Evolutionary conservation across 1,140 invertebrate species (phyloP), one percentile per base, ranked within the genome.

Genomic region (Orussus abietinus): DNA sequence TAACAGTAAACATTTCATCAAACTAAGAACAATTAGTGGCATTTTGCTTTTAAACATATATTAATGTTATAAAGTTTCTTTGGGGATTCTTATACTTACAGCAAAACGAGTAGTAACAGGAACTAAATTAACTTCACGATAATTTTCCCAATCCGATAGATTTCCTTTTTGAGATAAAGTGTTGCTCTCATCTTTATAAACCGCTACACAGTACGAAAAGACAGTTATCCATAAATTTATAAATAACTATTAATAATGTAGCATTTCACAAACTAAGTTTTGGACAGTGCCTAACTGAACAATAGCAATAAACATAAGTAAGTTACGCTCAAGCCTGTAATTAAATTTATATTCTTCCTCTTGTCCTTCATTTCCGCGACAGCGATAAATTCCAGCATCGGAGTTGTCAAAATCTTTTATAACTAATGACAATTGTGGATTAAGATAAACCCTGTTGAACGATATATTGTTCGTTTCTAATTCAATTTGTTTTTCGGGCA

Each of bases 301-400:
- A 35, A 30, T 35, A 7, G 34, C 40, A 41, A 28, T 6, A 20
- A 33, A 33, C n/a, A n/a, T 22, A 39, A 18, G 20, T 25, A 0
- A 14, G 13, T 57, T 61, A 74, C 72, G 60, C 57, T 78, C 76
- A 6, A 79, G 44, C 34, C 69, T 70, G 38, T 75, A 79, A 56
- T 76, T 76, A 41, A 62, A 76, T 57, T 74, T 74, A 17, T 74
- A 63, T 38, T 72, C 61, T n/a, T 28, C 19, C 36, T 76, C 64
- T 41, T 73, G 51, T 3, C 65, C 72, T 19, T 72, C 51, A n/a
- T 59, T 41, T 9, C 70, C 65, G 29, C 70, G 66, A 44, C 77
- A 78, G 19, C 62, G 70, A 62, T 79, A 79, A 48, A 77, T 59
- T 1, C 74, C 75, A 10, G 58, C 45, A 42, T 79, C 77, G 4